Base-by-base conservation (phyloP, 35 echinoderm and acorn worm species). In the Strongylocentrotus purpuratus region DNA sequence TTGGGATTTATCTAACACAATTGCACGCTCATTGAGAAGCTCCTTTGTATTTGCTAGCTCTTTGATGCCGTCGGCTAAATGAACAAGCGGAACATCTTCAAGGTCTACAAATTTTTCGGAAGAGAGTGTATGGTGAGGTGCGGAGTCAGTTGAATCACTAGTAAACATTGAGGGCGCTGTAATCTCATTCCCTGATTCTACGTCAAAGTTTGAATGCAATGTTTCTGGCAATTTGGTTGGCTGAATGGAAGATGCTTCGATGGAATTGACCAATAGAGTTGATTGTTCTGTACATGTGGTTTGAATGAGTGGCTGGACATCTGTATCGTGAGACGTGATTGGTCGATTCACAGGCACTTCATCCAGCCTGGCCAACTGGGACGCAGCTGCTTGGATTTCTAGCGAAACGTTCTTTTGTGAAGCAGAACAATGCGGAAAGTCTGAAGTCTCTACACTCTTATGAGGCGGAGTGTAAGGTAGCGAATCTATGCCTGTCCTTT, bases 141-240 rank as follows among this genome's bases (percentile, higher is more conserved):
- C 48, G 46, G 33, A 46, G 48, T 31, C 48, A n/a, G 46, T 93
- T 93, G n/a, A 18, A 14, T 48, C 25, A n/a, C 28, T 25, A 25
- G 45, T 46, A 8, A 14, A 31, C 11, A 15, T 13, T 55, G 91
- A 93, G n/a, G 48, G 91, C 32, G 45, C 33, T 93, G 0, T 33
- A 17, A 1, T 3, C 11, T 47, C 89, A 45, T n/a, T 46, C 17
- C 33, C 48, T 0, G 48, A 14, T 25, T 22, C 46, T 46, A 20
- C 15, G 48, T 93, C 46, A 48, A 4, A 7, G 31, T 31, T 46
- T 55, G 91, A n/a, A 93, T 78, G 65, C 28, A 78, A 78, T 78
- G 65, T 78, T 78, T 58, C 48, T 1, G 91, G 91, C 87, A 89
- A 89, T 89, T 12, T 89, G 7, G 32, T 89, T 89, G 87, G 87